These are phyloP conservation scores for Thalpophila matura DNA, from an alignment of 2,888 invertebrate species.

Conservation along the genomic window DNA sequence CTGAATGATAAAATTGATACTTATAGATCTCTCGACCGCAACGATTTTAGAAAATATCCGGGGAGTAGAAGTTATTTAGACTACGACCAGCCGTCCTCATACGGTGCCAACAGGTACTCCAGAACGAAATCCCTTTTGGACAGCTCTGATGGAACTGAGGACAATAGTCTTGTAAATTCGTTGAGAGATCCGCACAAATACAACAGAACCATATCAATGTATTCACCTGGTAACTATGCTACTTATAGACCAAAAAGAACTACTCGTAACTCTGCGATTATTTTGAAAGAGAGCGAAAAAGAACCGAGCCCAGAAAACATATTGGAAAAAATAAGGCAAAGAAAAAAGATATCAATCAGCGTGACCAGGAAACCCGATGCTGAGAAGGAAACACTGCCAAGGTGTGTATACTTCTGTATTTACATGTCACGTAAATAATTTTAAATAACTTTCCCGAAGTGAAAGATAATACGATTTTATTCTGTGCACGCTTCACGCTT, in stretches of 20 bases:
- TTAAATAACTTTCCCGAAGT: conserved; percentile 85
- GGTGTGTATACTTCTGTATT: conserved; percentile 86
- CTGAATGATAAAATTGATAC: conserved; percentile 86
- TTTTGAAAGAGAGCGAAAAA: conserved; percentile 88
- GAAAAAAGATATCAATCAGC: conserved; percentile 88
- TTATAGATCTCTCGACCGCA: conserved; percentile 87
- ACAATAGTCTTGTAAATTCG: conserved; percentile 72
- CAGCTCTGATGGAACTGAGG: conserved; percentile 79
- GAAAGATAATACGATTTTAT: conserved; percentile 81
- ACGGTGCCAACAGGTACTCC: conserved; percentile 82
- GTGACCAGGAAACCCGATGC: conserved; percentile 86
- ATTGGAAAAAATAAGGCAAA: conserved; percentile 87
- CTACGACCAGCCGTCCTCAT: conserved; percentile 83
- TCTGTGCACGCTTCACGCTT: conserved; percentile 90
- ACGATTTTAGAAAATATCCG: conserved; percentile 86
- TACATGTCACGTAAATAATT: conserved; percentile 87
- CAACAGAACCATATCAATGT: conserved; percentile 86
- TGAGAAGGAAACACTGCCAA: conserved; percentile 83
- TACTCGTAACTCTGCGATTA: conserved; percentile 87
- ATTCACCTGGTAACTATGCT: conserved; percentile 88
- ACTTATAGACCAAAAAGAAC: conserved; percentile 88
- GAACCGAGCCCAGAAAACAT: conserved; percentile 89
- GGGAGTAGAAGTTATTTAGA: conserved; percentile 82
- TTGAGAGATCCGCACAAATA: conserved; percentile 84
- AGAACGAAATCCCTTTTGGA: conserved; percentile 87